Percentiles rank a stretch among this genome's conserved stretches.
Conservation (phyloP, 2,113 vertebrate species). For the Protomyctophum bolini region DNA sequence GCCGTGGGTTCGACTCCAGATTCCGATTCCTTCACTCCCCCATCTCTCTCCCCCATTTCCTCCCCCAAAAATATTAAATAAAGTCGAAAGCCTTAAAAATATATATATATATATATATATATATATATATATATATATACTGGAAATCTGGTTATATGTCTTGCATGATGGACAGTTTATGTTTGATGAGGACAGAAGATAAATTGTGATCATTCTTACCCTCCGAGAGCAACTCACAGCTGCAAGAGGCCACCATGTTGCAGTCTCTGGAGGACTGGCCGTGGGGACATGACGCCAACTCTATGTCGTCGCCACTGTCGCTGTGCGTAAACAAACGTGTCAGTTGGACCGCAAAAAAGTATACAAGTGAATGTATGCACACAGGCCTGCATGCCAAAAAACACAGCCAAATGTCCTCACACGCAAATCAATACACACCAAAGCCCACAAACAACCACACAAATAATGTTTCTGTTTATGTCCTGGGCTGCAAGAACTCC, state of each 20-base stretch:
- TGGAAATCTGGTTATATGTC: too few relatives aligned
- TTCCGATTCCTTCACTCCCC: too few relatives aligned
- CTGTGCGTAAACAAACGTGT: conserved; percentile 75
- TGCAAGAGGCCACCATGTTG: conserved; percentile 87
- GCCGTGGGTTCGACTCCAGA: too few relatives aligned
- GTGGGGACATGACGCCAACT: conserved; percentile 87
- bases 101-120: too few relatives aligned
- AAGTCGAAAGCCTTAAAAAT: too few relatives aligned
- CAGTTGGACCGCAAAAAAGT: conserved; percentile 38
- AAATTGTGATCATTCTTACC: conserved; percentile 74
- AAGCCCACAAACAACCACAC: conserved; percentile 47
- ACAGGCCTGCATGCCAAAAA: conserved; percentile 37
- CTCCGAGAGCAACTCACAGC: conserved; percentile 92
- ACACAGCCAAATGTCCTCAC: conserved; percentile 30
- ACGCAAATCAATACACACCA: conserved; percentile 36
- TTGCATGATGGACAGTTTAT: too few relatives aligned
- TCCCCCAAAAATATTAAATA: too few relatives aligned
- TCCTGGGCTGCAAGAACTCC: conserved; percentile 35
- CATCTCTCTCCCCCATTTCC: too few relatives aligned
- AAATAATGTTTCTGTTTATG: conserved; percentile 61
- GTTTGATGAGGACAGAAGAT: too few relatives aligned
- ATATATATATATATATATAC: too few relatives aligned
- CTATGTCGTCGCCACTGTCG: conserved; percentile 93
- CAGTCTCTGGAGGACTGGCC: conserved; percentile 82
- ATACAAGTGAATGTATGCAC: conserved; percentile 25